Percentiles rank a stretch among this genome's conserved stretches.
phyloP scores from a whole-genome alignment of 2,888 invertebrate genomes.

The Hydraecia micacea region DNA sequence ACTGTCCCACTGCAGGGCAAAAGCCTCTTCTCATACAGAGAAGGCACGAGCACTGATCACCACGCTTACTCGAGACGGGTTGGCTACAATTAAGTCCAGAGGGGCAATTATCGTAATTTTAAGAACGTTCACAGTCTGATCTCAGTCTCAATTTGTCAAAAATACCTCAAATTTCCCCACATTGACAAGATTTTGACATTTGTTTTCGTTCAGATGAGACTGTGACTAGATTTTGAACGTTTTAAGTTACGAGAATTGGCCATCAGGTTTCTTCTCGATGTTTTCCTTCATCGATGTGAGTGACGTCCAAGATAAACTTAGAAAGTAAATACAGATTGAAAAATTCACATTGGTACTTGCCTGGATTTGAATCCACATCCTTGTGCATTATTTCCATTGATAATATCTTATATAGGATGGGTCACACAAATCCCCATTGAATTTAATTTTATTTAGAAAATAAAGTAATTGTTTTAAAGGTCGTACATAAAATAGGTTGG shows the following conservation, averaged over 20 bases:
- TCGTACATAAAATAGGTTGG: conserved; percentile 3
- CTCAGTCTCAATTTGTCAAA: too few species aligned
- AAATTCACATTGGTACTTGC: neutral
- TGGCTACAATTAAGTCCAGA: too few species aligned
- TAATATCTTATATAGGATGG: neutral
- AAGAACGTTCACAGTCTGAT: too few species aligned
- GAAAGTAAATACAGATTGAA: neutral
- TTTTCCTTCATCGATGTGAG: neutral
- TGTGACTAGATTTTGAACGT: too few species aligned
- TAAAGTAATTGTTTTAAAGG: neutral
- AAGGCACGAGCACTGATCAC: neutral
- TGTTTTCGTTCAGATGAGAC: too few species aligned
- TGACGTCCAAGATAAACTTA: too few species aligned
- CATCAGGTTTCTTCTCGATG: neutral
- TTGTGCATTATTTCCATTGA: too few species aligned
- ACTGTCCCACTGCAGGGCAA: neutral
- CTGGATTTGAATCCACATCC: neutral
- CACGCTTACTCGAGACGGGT: neutral
- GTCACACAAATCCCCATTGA: neutral
- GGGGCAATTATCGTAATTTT: too few species aligned
- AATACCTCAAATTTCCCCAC: too few species aligned
- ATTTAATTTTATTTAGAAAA: conserved; percentile 2
- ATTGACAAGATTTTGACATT: too few species aligned
- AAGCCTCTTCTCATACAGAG: neutral
- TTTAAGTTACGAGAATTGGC: too few species aligned